Evolutionary conservation across 2,797 vertebrate species (phyloP).

Genomic region (Manis pentadactyla): DNA sequence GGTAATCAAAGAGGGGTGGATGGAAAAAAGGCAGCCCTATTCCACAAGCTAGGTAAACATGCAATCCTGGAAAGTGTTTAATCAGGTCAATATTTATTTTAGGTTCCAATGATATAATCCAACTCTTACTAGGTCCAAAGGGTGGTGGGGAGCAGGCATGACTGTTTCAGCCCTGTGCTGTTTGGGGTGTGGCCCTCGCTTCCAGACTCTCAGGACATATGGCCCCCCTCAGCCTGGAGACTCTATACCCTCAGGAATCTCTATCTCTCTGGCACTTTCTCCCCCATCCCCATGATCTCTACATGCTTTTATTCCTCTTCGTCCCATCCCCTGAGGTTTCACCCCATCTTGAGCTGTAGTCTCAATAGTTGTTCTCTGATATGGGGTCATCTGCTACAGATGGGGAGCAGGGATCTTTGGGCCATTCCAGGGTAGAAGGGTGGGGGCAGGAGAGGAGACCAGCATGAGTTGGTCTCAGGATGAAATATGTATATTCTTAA

Average conservation of each 20-base stretch:
- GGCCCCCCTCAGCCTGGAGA: not conserved
- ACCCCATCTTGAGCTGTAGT: not conserved
- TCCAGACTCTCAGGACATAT: not conserved
- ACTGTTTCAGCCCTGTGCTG: not conserved
- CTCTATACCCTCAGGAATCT: not conserved
- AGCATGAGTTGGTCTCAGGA: not conserved
- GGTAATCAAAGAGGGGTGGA: not conserved
- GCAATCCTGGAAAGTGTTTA: conserved; percentile 34
- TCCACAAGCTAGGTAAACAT: not conserved
- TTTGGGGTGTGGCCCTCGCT: not conserved
- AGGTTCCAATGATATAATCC: not conserved
- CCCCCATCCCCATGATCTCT: not conserved
- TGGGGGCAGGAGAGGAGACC: not conserved
- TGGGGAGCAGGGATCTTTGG: not conserved
- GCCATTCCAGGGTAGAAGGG: not conserved
- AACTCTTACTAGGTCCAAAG: not conserved
- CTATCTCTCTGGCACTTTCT: too few relatives aligned
- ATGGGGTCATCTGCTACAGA: not conserved
- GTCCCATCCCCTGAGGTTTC: not conserved
- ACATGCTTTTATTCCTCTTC: not conserved
- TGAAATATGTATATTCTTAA: not conserved
- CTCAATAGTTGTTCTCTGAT: not conserved
- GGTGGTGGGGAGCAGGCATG: not conserved
- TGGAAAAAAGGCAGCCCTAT: not conserved
- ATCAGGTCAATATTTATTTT: conserved; percentile 62